Evolutionary conservation across 2,888 invertebrate genomes (phyloP).

Genomic region (Tenthredo amoena): DNA sequence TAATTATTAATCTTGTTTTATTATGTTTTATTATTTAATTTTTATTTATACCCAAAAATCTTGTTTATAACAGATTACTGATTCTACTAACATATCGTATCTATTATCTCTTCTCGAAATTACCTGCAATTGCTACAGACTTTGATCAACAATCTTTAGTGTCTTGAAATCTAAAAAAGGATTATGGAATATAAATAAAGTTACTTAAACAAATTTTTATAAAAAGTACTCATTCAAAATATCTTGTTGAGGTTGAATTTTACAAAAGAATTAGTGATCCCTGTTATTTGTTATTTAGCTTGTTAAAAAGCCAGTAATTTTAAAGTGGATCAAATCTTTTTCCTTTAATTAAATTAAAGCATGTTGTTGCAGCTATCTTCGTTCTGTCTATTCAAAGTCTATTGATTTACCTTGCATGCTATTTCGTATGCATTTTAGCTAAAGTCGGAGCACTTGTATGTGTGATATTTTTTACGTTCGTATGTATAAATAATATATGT

Average conservation of each 20-base stretch:
- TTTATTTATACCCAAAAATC: slow-evolving; percentile 9
- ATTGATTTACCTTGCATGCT: not conserved
- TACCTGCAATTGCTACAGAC: not conserved
- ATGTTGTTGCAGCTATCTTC: slow-evolving; percentile 15
- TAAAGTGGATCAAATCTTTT: not conserved
- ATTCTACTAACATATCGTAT: slow-evolving; percentile 4
- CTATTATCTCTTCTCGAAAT: not conserved
- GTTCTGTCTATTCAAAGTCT: slow-evolving; percentile 46
- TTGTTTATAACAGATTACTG: not conserved
- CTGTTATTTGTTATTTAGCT: slow-evolving; percentile 18
- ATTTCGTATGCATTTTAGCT: not conserved
- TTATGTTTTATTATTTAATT: slow-evolving; percentile 17
- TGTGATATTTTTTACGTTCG: slow-evolving; percentile 46
- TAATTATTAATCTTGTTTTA: slow-evolving; percentile 19
- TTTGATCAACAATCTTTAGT: not conserved
- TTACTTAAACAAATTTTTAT: not conserved
- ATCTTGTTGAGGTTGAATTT: not conserved
- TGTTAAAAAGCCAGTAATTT: not conserved
- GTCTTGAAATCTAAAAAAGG: not conserved
- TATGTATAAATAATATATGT: slow-evolving; percentile 23
- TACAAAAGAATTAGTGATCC: not conserved
- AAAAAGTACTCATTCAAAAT: not conserved
- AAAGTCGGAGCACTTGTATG: not conserved
- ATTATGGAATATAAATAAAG: not conserved
- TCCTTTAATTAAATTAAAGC: not conserved